Evolutionary conservation across 2,888 invertebrate species (phyloP), one percentile per base, ranked within the genome.

Genomic region (Aleiodes testaceus): DNA sequence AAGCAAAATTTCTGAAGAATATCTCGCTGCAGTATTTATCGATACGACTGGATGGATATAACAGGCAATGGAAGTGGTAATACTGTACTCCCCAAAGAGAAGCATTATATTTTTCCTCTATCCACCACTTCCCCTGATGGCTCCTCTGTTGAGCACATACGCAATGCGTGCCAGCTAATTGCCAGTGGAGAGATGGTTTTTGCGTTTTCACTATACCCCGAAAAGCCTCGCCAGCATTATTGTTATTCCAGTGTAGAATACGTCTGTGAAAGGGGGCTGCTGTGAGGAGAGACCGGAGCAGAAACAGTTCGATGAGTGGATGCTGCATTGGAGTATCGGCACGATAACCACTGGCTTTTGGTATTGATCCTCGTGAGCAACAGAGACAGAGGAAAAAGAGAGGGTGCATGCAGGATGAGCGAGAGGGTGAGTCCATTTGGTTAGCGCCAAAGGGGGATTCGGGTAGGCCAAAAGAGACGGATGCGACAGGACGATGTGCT

Each of bases 351-450:
- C 80, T 77, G 82, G 80, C 9, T 59, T 63, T 81, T 81, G 77
- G 84, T 86, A 86, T 86, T 84, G 86, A 86, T 86, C 85, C 83
- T 83, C 75, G 78, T 78, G 82, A 79, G 36, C 36, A 36, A 36
- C 80, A 82, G 81, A 79, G 79, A 77, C 6, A 26, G 26, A 26
- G n/a, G 14, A 12, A 4, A 52, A 52, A 72, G 70, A 70, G 73
- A 73, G 76, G 72, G 69, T 52, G 16, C 7, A 65, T 36, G 36
- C 36, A 6, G 22, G 45, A 42, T 61, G 61, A 20, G 42, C 9
- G 18, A 42, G 42, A 59, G 42, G 59, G 36, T 59, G 16, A 42
- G 44, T 59, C 30, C 26, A 55, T 59, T 14, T 47, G 14, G 47
- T 47, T 47, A 14, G 5, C 36, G 36, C 14, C 59, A 16, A 42